Evolutionary conservation across 2,113 vertebrate species (phyloP).

Genomic region (Vulpes ferrilata): DNA sequence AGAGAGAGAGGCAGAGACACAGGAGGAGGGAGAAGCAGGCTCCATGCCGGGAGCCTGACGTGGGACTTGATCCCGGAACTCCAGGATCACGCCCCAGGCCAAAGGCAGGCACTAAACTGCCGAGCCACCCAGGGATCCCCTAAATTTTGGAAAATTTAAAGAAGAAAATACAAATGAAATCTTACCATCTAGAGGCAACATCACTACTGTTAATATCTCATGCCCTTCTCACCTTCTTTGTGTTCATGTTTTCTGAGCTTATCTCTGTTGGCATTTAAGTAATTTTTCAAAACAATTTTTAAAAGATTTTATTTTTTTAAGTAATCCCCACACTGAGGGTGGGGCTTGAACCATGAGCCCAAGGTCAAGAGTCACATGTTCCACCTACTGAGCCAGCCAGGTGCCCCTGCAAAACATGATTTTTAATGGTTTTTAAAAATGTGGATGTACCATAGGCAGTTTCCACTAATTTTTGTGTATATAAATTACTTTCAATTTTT

Average conservation of each 20-base stretch:
- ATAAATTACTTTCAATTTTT: constrained; percentile 67
- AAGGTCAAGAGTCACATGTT: background rate
- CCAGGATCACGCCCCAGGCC: no score
- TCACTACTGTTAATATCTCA: background rate
- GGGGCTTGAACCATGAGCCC: background rate
- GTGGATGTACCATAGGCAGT: background rate
- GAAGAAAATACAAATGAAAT: constrained; percentile 59
- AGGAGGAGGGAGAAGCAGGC: no score
- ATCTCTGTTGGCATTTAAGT: constrained; percentile 54
- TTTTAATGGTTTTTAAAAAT: constrained; percentile 70
- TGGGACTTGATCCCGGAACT: no score
- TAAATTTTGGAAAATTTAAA: constrained; percentile 60
- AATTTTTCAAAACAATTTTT: constrained; percentile 50
- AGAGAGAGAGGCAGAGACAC: no score
- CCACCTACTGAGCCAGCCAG: background rate
- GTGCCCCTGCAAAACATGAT: background rate
- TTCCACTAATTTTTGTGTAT: constrained; percentile 43
- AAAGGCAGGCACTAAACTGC: no score
- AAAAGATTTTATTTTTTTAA: background rate
- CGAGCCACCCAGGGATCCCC: no score
- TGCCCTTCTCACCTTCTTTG: constrained; percentile 36
- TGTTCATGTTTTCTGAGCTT: constrained; percentile 31
- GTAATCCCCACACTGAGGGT: background rate
- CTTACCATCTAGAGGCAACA: background rate
- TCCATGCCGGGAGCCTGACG: no score